These are phyloP conservation scores for Lerema accius DNA, from an alignment of 1,140 invertebrate species.

Conservation along the genomic window DNA sequence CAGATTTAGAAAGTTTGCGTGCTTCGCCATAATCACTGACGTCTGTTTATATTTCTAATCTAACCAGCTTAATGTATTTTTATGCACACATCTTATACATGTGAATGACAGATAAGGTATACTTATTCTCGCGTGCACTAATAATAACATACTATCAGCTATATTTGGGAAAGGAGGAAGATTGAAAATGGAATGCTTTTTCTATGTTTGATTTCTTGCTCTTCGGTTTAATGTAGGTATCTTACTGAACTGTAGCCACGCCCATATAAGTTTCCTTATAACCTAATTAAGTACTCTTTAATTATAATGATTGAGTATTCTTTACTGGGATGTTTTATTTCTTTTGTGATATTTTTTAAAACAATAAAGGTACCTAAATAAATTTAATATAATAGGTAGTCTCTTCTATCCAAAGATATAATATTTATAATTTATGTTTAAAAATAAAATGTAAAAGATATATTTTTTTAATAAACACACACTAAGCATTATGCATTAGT, in stretches of 20 bases:
- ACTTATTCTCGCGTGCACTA: constrained; percentile 24
- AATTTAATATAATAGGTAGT: too few relatives aligned
- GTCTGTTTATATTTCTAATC: constrained; percentile 64
- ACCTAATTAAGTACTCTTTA: too few relatives aligned
- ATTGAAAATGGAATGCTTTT: constrained; percentile 38
- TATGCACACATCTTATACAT: constrained; percentile 6
- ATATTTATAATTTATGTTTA: too few relatives aligned
- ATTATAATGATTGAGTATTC: too few relatives aligned
- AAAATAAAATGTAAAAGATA: too few relatives aligned
- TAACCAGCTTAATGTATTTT: constrained; percentile 44
- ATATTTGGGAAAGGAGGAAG: constrained; percentile 28
- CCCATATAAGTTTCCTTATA: constrained; percentile 9
- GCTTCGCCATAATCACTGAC: constrained; percentile 64
- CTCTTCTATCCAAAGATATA: too few relatives aligned
- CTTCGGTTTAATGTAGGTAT: constrained; percentile 31
- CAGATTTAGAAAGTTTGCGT: constrained; percentile 72
- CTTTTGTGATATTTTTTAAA: too few relatives aligned
- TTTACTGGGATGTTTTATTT: too few relatives aligned
- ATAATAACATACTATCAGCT: too few relatives aligned
- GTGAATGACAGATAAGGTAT: constrained; percentile 17
- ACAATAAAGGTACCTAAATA: too few relatives aligned
- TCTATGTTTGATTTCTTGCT: constrained; percentile 48
- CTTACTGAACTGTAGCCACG: constrained; percentile 10
- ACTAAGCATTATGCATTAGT: too few relatives aligned
- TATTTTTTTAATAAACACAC: too few relatives aligned